Percentiles rank a stretch among this genome's conserved stretches.
These are phyloP conservation scores for Lagodon rhomboides DNA, from an alignment of 2,797 vertebrate species.

Conservation along the genomic window DNA sequence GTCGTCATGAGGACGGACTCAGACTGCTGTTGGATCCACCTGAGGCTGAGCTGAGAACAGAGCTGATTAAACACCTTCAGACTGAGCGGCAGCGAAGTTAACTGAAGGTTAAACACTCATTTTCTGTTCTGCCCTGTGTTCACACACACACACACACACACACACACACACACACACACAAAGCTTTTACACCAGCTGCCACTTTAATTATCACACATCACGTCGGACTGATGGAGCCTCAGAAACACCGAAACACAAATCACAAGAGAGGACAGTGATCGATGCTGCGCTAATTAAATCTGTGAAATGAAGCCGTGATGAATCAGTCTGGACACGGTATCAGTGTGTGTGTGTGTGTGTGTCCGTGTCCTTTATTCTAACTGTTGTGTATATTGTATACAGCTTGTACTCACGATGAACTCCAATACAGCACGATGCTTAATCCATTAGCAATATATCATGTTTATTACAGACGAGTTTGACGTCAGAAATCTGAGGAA, in stretches of 20 bases:
- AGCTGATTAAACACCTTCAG: constrained; percentile 5
- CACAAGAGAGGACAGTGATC: constrained; percentile 9
- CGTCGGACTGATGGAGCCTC: constrained; percentile 10
- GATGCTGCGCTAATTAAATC: constrained; percentile 24
- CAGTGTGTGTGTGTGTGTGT: constrained; percentile 1
- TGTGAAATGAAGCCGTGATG: constrained; percentile 5
- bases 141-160: constrained; percentile 1
- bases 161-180: constrained; percentile 1
- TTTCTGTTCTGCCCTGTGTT: background rate
- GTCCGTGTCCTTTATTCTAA: background rate
- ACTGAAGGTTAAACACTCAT: constrained; percentile 40
- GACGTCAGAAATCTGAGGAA: too few species aligned
- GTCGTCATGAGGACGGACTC: background rate
- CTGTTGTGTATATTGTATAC: too few species aligned
- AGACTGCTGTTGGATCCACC: background rate
- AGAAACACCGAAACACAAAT: background rate
- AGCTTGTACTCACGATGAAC: too few species aligned
- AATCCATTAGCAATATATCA: too few species aligned
- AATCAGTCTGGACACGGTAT: background rate
- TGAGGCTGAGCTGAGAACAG: background rate
- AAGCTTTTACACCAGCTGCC: background rate
- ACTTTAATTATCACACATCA: constrained; percentile 25
- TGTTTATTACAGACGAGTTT: too few species aligned
- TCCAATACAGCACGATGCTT: too few species aligned
- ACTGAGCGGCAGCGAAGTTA: background rate